Conservation (phyloP, 2,113 vertebrate genomes). For the Maccullochella peelii region DNA sequence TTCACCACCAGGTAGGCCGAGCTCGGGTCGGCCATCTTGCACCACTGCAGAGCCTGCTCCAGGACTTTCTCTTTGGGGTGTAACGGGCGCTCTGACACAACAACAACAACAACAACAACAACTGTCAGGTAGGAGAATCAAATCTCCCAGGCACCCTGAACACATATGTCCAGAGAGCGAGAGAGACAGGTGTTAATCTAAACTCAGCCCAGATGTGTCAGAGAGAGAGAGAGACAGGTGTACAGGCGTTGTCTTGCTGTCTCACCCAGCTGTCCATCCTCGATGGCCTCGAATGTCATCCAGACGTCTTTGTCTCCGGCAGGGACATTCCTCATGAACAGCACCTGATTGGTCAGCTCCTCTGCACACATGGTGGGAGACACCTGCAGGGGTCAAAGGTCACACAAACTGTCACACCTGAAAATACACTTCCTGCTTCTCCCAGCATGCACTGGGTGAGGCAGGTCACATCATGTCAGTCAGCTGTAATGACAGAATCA, state of each 20-base stretch:
- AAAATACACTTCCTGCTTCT: neutral
- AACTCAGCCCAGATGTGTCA: too few relatives aligned
- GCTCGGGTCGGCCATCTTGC: conserved; percentile 93
- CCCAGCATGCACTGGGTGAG: neutral
- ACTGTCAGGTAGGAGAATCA: neutral
- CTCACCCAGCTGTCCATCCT: conserved; percentile 96
- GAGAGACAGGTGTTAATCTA: neutral
- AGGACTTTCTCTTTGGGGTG: conserved; percentile 97
- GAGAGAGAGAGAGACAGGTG: neutral
- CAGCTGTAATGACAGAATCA: neutral
- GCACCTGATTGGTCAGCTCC: conserved; percentile 96
- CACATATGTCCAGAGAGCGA: neutral
- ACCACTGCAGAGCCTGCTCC: conserved; percentile 97
- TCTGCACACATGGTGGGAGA: conserved; percentile 95
- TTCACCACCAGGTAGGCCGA: conserved; percentile 92
- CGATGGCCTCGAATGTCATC: conserved; percentile 94
- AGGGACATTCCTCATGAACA: conserved; percentile 92
- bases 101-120: neutral
- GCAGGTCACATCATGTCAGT: neutral
- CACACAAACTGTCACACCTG: conserved; percentile 8
- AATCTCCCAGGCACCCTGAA: neutral
- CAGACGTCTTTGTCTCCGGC: conserved; percentile 90
- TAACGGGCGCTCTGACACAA: conserved; percentile 89
- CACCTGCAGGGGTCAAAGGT: conserved; percentile 85
- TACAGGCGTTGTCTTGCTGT: neutral